A percentile compares a stretch with the other conserved stretches of the same genome.
These are phyloP conservation scores for Melanophora roralis DNA, from an alignment of 2,888 invertebrate species.

Conservation along the genomic window DNA sequence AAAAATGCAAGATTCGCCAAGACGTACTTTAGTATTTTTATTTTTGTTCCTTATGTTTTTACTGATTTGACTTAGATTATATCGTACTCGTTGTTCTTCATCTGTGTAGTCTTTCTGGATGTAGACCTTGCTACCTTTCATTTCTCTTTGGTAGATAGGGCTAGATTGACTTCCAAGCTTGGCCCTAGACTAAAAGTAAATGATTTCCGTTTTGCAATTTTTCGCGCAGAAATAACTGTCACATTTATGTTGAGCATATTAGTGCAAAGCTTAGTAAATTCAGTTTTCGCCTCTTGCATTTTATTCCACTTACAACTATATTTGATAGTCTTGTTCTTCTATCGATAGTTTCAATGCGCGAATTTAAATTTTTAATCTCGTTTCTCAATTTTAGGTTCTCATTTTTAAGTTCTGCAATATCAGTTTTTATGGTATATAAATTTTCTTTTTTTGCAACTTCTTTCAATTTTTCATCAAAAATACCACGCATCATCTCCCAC, in stretches of 20 bases:
- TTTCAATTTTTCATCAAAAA: not conserved
- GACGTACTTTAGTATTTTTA: not conserved
- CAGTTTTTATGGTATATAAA: not conserved
- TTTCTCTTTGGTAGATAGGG: not conserved
- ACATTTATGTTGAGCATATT: not conserved
- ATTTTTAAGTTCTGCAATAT: conserved; percentile 1
- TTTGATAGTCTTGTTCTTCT: not conserved
- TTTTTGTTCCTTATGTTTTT: not conserved
- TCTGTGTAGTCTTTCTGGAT: conserved; percentile 13
- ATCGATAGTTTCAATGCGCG: conserved; percentile 3
- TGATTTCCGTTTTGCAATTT: not conserved
- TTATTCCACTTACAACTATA: conserved; percentile 8
- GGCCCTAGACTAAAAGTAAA: conserved; percentile 1
- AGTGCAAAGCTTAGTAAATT: conserved; percentile 5
- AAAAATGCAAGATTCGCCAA: conserved; percentile 4
- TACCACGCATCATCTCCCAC: not conserved
- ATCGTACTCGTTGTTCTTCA: not conserved
- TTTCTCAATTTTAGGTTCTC: not conserved
- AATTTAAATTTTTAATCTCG: not conserved
- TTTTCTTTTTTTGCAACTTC: conserved; percentile 12
- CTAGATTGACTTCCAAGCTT: not conserved
- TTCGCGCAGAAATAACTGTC: not conserved
- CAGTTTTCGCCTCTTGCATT: not conserved
- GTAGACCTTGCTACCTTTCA: not conserved
- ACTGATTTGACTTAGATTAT: not conserved